Evolutionary conservation across 2,797 vertebrate species (phyloP), one percentile per base, ranked within the genome.

Genomic region (Thripadectes ignobilis): DNA sequence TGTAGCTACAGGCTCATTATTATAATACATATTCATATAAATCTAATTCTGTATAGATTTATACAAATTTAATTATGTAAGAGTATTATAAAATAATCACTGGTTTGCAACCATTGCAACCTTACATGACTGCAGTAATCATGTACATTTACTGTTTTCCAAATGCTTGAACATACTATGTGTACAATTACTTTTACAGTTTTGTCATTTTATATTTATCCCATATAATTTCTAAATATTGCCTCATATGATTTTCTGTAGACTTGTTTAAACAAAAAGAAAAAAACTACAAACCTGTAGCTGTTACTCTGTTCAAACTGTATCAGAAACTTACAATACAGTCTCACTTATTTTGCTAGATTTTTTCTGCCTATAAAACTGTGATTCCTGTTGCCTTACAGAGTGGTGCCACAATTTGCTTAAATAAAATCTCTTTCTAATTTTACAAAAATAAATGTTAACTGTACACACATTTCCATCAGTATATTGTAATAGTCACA

Each of bases 301-400:
- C 83, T 97, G 96, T 88, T 97, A 51, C 96, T 94, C 97, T 97
- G 94, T 97, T 95, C 89, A 85, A 96, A 89, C 46, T 75, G 98
- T 97, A 93, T 96, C 96, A 79, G 91, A 93, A 96, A 96, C 82
- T 95, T 95, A 66, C 9, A 43, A 49, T 87, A 62, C 5, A 88
- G 14, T 41, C 63, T 96, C 95, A 87, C 61, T 95, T 96, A 89
- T 96, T 94, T 91, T 90, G 46, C 55, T 94, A 41, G 32, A 41
- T 54, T 67, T 62, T 54, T 67, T 61, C 13, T 30, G n/a, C 5
- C 6, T 39, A 5, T 14, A 38, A 36, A 83, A 71, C 24, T 76
- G 34, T 45, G 46, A 36, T 69, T 58, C 55, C 36, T 32, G 4
- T 68, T 45, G 72, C 69, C 38, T 81, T 82, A 38, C n/a, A 39